These are phyloP conservation scores for Lepidocyrtinus sp. DNA, from an alignment of 2,888 invertebrate species.

Conservation along the genomic window DNA sequence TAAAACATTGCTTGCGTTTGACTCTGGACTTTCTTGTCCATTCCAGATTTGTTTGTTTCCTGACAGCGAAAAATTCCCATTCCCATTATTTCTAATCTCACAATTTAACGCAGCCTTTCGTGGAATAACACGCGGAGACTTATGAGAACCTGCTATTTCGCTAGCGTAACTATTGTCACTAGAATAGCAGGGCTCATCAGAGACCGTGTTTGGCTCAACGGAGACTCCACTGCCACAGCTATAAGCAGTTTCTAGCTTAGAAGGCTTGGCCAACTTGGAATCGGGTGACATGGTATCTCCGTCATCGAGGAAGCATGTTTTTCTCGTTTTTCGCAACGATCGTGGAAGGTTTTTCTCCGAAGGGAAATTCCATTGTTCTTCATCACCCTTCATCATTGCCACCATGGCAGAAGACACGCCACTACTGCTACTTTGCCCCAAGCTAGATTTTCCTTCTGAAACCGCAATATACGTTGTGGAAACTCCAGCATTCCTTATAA, in stretches of 20 bases:
- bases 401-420: slow-evolving; percentile 32
- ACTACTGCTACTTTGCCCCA: slow-evolving; percentile 46
- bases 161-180: slow-evolving; percentile 8
- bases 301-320: slow-evolving; percentile 67
- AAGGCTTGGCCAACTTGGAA: slow-evolving; percentile 23
- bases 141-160: slow-evolving; percentile 28
- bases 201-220: slow-evolving; percentile 20
- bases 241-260: too few relatives aligned
- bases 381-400: slow-evolving; percentile 35
- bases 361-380: slow-evolving; percentile 69
- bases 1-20: slow-evolving; percentile 16
- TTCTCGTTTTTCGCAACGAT: slow-evolving; percentile 67
- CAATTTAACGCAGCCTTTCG: slow-evolving; percentile 28
- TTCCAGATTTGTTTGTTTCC: slow-evolving; percentile 37
- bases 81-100: slow-evolving; percentile 44
- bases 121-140: slow-evolving; percentile 44
- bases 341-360: slow-evolving; percentile 69
- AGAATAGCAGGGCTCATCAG: slow-evolving; percentile 26
- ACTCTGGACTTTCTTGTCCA: slow-evolving; percentile 29
- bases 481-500: background rate
- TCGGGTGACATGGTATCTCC: slow-evolving; percentile 31
- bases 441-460: slow-evolving; percentile 50
- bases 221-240: slow-evolving; percentile 21
- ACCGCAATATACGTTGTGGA: slow-evolving; percentile 43
- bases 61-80: slow-evolving; percentile 37